Conservation (phyloP, 2,888 invertebrate genomes). For the Microctonus hyperodae region DNA sequence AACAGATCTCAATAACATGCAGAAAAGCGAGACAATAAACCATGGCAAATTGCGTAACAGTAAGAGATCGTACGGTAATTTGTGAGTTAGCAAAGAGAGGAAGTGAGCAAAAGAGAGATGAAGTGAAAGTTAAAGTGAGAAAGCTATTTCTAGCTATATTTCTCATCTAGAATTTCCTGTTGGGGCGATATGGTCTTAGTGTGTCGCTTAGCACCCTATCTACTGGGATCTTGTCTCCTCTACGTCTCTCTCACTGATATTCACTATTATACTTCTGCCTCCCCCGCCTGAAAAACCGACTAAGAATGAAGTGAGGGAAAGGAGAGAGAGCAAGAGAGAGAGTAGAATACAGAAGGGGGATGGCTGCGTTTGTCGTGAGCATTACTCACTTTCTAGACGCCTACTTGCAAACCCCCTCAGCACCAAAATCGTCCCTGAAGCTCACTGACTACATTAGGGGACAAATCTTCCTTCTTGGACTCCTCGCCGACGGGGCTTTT, state of each 20-base stretch:
- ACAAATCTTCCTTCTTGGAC: constrained; percentile 56
- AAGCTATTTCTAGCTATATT: constrained; percentile 10
- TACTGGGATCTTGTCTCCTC: constrained; percentile 54
- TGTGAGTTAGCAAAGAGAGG: constrained; percentile 28
- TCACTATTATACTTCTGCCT: constrained; percentile 25
- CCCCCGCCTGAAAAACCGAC: constrained; percentile 29
- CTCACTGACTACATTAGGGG: constrained; percentile 62
- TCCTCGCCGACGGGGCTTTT: constrained; percentile 20
- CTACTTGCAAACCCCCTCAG: constrained; percentile 48
- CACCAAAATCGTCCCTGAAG: constrained; percentile 48
- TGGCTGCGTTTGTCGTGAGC: constrained; percentile 63
- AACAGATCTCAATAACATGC: neutral
- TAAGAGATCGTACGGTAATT: constrained; percentile 30
- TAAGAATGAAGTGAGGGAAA: neutral
- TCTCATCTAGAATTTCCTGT: constrained; percentile 23
- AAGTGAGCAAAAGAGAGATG: constrained; percentile 23
- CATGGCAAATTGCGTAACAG: constrained; percentile 53
- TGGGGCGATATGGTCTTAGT: constrained; percentile 54
- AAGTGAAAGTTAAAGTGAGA: constrained; percentile 29
- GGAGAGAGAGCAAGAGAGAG: neutral
- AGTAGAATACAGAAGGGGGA: neutral
- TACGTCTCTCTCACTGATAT: neutral
- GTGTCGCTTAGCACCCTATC: constrained; percentile 64
- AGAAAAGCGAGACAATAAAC: constrained; percentile 34
- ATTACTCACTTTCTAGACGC: constrained; percentile 62